Evolutionary conservation across 1,140 invertebrate species (phyloP).

Genomic region (Samia ricini): DNA sequence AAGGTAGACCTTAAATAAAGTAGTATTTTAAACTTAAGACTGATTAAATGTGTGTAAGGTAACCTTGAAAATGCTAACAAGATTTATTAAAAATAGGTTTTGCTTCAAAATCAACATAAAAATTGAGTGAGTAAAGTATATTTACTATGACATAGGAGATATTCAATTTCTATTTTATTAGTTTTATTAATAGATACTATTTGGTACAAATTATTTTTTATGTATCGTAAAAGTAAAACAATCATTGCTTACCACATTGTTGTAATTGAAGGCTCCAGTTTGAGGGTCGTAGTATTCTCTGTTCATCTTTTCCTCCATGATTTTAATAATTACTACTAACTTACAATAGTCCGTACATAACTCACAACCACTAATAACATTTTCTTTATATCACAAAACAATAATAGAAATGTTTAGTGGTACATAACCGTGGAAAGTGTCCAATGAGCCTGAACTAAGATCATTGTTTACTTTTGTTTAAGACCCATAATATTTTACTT

Average conservation of each 20-base stretch:
- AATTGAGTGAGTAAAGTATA: not conserved
- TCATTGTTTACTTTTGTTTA: conserved; percentile 23
- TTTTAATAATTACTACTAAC: conserved; percentile 34
- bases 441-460: conserved; percentile 42
- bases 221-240: not conserved
- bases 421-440: conserved; percentile 46
- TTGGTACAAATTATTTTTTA: not conserved
- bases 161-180: not conserved
- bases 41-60: not conserved
- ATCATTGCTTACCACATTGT: conserved; percentile 62
- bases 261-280: conserved; percentile 65
- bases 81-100: not conserved
- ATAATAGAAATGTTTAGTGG: conserved; percentile 14
- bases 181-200: not conserved
- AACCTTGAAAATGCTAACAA: not conserved
- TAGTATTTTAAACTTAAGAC: not conserved
- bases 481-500: not conserved
- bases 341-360: conserved; percentile 33
- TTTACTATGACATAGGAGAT: not conserved
- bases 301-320: conserved; percentile 67
- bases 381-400: conserved; percentile 7
- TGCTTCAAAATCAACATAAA: not conserved
- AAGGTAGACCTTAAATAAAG: not conserved
- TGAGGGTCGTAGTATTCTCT: conserved; percentile 59
- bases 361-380: conserved; percentile 32